Evolutionary conservation across 2,888 invertebrate genomes (phyloP).

Genomic region (Linnaemya tessellans): DNA sequence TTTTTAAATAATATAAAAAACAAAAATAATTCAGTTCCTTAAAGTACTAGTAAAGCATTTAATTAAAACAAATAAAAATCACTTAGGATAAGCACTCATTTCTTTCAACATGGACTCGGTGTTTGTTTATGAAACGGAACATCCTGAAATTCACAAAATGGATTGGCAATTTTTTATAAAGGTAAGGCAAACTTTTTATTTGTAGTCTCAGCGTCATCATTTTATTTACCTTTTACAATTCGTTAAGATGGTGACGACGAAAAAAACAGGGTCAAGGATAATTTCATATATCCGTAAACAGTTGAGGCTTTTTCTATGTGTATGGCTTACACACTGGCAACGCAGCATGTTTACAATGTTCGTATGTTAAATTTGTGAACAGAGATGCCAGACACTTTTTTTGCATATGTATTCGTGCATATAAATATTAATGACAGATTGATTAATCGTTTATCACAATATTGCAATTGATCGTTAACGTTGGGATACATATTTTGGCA

Average conservation of each 20-base stretch:
- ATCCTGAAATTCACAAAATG: constrained; percentile 75
- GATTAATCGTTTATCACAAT: no score
- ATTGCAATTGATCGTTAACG: no score
- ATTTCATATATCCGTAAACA: constrained; percentile 66
- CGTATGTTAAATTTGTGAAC: neutral
- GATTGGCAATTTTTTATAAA: constrained; percentile 83
- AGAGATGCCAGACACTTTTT: constrained; percentile 1
- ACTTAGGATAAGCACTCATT: neutral
- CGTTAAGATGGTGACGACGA: constrained; percentile 22
- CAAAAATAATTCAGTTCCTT: constrained; percentile 45
- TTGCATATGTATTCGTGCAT: neutral
- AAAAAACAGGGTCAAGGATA: constrained; percentile 71
- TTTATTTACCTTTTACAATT: constrained; percentile 22
- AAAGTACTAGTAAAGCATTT: constrained; percentile 12
- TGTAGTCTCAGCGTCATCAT: constrained; percentile 23
- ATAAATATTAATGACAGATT: no score
- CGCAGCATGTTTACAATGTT: constrained; percentile 24
- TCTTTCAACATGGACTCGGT: constrained; percentile 74
- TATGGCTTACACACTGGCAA: constrained; percentile 53
- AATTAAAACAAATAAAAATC: constrained; percentile 28
- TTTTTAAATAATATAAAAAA: constrained; percentile 26
- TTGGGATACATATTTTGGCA: no score
- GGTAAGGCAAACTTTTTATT: constrained; percentile 75
- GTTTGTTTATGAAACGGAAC: constrained; percentile 76
- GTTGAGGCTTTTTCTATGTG: constrained; percentile 33